Evolutionary conservation across 2,888 invertebrate genomes (phyloP).

Genomic region (Apamea anceps): DNA sequence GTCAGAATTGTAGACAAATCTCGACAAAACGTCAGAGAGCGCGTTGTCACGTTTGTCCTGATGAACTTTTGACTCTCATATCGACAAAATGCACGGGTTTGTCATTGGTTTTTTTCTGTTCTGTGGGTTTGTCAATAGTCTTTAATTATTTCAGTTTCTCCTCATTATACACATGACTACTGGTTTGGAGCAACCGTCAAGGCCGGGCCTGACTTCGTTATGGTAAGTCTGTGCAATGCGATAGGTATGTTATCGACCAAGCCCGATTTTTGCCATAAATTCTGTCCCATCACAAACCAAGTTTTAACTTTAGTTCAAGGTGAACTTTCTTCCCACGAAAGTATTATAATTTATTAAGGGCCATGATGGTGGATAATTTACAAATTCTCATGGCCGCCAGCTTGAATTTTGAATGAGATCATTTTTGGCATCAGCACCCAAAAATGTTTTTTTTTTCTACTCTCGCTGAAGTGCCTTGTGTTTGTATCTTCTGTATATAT

Average conservation of each 20-base stretch:
- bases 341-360: too few species aligned
- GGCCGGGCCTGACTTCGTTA: constrained; percentile 30
- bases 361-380: too few species aligned
- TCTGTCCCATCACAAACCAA: too few species aligned
- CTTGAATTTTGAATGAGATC: background rate
- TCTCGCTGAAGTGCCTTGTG: background rate
- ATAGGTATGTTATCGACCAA: too few species aligned
- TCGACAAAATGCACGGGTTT: background rate
- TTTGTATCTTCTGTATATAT: too few species aligned
- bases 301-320: too few species aligned
- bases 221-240: constrained; percentile 41
- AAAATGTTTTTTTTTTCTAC: background rate
- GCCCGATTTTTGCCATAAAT: too few species aligned
- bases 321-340: too few species aligned
- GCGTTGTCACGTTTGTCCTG: background rate
- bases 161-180: constrained; percentile 26
- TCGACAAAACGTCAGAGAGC: background rate
- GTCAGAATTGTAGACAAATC: background rate
- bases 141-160: constrained; percentile 1
- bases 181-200: constrained; percentile 56
- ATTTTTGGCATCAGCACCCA: too few species aligned
- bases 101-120: too few species aligned
- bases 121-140: background rate
- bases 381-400: too few species aligned
- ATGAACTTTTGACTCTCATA: background rate